A percentile compares a stretch with the other conserved stretches of the same genome.
phyloP scores from a whole-genome alignment of 2,888 invertebrate species.

The Nomada flava region DNA sequence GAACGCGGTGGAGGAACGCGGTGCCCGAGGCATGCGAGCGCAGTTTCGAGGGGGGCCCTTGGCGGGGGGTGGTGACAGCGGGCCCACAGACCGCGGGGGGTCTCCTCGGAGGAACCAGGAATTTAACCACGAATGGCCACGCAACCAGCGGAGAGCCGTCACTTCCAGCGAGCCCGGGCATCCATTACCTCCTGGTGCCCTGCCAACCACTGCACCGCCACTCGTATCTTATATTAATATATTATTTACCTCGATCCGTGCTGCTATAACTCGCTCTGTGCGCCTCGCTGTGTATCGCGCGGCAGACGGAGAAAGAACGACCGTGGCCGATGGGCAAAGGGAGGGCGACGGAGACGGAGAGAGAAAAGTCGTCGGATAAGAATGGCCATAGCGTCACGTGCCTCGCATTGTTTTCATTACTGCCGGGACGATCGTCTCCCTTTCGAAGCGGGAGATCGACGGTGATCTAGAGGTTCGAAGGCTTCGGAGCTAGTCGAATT shows the following conservation, averaged over 20 bases:
- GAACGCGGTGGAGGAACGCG: slow-evolving; percentile 63
- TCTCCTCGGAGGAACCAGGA: slow-evolving; percentile 86
- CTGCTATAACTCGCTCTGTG: slow-evolving; percentile 69
- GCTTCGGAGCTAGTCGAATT: slow-evolving; percentile 52
- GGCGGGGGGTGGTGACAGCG: slow-evolving; percentile 83
- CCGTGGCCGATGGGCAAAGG: slow-evolving; percentile 38
- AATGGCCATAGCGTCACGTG: slow-evolving; percentile 81
- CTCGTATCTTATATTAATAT: slow-evolving; percentile 83
- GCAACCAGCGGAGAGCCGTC: slow-evolving; percentile 84
- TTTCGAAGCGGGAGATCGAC: slow-evolving; percentile 68
- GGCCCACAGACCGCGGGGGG: slow-evolving; percentile 85
- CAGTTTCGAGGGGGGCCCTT: slow-evolving; percentile 82
- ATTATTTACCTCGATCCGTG: slow-evolving; percentile 80
- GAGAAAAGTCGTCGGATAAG: slow-evolving; percentile 71
- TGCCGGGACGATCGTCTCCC: slow-evolving; percentile 59
- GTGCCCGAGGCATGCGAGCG: slow-evolving; percentile 68
- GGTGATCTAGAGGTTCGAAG: slow-evolving; percentile 60
- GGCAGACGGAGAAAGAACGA: slow-evolving; percentile 3
- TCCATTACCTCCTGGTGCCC: slow-evolving; percentile 84
- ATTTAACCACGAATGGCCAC: slow-evolving; percentile 83
- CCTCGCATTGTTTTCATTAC: slow-evolving; percentile 83
- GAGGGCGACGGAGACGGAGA: slow-evolving; percentile 57
- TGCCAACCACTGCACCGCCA: slow-evolving; percentile 81
- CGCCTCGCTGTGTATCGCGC: slow-evolving; percentile 54
- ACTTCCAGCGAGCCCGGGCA: slow-evolving; percentile 83